phyloP scores from a whole-genome alignment of 2,113 vertebrate species.

The Chamaetylas fuelleborni region DNA sequence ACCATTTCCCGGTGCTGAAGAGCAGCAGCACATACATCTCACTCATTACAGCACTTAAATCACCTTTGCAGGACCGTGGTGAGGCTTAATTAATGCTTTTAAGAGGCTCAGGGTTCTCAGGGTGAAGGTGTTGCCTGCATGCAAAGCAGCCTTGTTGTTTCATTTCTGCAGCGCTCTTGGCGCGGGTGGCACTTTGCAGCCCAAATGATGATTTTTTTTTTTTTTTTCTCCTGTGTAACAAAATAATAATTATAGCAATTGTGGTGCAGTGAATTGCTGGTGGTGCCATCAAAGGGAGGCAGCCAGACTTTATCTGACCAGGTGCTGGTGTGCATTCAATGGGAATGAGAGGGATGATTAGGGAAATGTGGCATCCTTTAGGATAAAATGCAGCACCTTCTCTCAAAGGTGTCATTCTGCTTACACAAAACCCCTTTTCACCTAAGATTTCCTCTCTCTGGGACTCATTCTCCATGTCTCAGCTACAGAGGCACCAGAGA shows the following conservation, averaged over 20 bases:
- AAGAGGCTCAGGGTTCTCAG: not conserved
- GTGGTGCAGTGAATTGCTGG: constrained; percentile 1
- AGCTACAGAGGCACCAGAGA: not conserved
- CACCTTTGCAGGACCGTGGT: not conserved
- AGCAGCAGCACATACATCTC: not conserved
- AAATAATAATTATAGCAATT: constrained; percentile 61
- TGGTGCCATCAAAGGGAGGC: not conserved
- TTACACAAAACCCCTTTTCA: not conserved
- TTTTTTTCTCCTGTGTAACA: not conserved
- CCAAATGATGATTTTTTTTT: constrained; percentile 34
- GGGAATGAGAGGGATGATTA: not conserved
- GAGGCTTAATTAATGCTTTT: constrained; percentile 55
- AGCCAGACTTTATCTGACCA: constrained; percentile 16
- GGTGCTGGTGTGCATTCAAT: not conserved
- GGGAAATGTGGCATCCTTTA: not conserved
- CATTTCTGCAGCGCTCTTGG: not conserved
- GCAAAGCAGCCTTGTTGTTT: constrained; percentile 5
- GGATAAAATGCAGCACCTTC: not conserved
- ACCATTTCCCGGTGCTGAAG: not conserved
- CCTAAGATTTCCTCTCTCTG: not conserved
- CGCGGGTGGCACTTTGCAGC: not conserved
- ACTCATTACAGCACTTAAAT: not conserved
- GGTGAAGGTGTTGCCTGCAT: constrained; percentile 10
- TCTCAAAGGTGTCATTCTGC: not conserved
- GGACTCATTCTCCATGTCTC: not conserved